Conservation (phyloP, 2,797 vertebrate genomes). For the Chloroceryle amazona region DNA sequence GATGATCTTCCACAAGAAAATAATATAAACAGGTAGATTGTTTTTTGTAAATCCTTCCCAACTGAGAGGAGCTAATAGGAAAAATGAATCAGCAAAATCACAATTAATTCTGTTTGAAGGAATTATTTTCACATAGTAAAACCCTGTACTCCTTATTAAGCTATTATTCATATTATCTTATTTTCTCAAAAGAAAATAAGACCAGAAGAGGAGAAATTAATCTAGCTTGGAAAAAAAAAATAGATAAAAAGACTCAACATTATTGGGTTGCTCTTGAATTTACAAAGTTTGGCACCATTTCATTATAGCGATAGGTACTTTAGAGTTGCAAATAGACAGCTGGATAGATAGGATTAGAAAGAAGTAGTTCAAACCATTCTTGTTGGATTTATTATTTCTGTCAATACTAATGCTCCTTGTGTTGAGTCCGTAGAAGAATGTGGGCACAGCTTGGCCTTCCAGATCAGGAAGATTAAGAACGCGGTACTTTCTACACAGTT, state of each 20-base stretch:
- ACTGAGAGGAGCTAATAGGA: neutral
- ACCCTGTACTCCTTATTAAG: neutral
- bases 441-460: constrained; percentile 62
- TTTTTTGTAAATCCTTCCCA: neutral
- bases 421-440: neutral
- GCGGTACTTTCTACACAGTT: constrained; percentile 45
- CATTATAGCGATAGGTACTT: neutral
- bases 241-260: neutral
- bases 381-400: neutral
- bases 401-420: neutral
- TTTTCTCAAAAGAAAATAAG: neutral
- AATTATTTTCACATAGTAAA: neutral
- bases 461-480: constrained; percentile 71
- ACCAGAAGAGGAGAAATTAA: neutral
- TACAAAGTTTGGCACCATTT: neutral
- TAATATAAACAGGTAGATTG: neutral
- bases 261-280: neutral
- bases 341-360: neutral
- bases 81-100: neutral
- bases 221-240: neutral
- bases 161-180: neutral
- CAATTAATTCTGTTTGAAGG: neutral
- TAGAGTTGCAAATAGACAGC: neutral
- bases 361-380: neutral
- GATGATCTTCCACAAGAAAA: neutral